phyloP scores from a whole-genome alignment of 2,113 vertebrate genomes.

The Pelecanus crispus region DNA sequence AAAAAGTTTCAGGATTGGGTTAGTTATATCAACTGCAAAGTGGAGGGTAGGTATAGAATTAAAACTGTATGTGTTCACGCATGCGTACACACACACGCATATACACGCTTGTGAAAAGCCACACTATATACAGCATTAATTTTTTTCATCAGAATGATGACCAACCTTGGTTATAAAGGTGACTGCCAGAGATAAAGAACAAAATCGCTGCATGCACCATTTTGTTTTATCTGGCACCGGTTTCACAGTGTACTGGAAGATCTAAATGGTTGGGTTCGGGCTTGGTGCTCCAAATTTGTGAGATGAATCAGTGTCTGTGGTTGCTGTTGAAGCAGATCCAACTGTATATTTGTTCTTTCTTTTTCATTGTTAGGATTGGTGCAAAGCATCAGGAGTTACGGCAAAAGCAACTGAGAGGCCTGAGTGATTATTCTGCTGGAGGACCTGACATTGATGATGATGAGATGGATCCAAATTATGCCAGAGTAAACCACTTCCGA shows the following conservation, averaged over 20 bases:
- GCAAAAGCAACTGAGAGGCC: slow-evolving; percentile 75
- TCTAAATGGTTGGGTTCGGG: background rate
- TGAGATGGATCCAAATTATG: slow-evolving; percentile 93
- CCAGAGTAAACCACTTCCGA: slow-evolving; percentile 89
- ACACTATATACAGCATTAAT: background rate
- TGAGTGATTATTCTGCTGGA: slow-evolving; percentile 59
- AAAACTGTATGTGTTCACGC: background rate
- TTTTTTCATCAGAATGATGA: background rate
- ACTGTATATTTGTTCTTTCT: background rate
- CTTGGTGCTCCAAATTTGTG: background rate
- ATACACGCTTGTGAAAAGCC: background rate
- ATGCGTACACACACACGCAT: background rate
- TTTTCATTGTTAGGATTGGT: slow-evolving; percentile 79
- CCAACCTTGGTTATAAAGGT: background rate
- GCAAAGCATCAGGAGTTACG: slow-evolving; percentile 87
- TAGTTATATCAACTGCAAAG: background rate
- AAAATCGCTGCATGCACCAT: background rate
- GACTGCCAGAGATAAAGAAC: background rate
- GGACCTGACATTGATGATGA: slow-evolving; percentile 90
- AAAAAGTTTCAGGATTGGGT: background rate
- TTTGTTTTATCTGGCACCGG: background rate
- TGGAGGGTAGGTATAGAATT: background rate
- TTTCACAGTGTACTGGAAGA: background rate
- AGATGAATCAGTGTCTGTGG: background rate
- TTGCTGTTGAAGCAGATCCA: background rate